Conservation (phyloP, 2,797 vertebrate species). For the Vireo griseus region DNA sequence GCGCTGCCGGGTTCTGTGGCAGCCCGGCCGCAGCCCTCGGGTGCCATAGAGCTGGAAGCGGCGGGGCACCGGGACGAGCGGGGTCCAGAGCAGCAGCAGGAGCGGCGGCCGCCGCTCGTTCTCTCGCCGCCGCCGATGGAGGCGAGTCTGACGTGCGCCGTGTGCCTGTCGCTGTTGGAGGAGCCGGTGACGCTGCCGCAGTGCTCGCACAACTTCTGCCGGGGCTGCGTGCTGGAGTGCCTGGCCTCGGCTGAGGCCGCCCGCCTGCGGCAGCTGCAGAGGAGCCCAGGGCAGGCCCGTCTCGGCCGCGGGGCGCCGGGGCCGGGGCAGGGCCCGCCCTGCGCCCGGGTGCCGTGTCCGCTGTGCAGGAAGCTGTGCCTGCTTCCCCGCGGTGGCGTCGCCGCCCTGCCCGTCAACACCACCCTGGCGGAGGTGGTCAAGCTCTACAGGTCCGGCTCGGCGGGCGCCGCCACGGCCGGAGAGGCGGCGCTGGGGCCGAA, state of each 20-base stretch:
- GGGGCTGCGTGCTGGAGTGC: slow-evolving; percentile 55
- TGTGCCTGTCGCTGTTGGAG: slow-evolving; percentile 67
- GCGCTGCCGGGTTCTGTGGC: fast-evolving
- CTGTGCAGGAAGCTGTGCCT: slow-evolving; percentile 63
- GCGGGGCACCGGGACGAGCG: neutral
- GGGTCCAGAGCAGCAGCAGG: neutral
- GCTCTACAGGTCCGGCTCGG: neutral
- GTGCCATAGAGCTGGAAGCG: neutral
- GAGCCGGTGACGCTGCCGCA: slow-evolving; percentile 67
- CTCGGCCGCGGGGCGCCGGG: neutral
- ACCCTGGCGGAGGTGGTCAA: slow-evolving; percentile 66
- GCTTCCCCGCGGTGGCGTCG: slow-evolving; percentile 44
- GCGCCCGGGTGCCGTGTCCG: slow-evolving; percentile 39
- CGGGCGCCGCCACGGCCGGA: neutral
- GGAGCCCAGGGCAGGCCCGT: neutral
- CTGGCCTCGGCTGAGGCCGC: neutral
- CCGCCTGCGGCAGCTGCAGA: neutral
- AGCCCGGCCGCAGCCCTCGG: fast-evolving
- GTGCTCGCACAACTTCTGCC: slow-evolving; percentile 73
- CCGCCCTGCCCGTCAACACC: slow-evolving; percentile 62
- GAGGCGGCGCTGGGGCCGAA: neutral
- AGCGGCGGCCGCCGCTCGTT: neutral
- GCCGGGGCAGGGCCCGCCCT: neutral
- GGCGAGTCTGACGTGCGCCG: slow-evolving; percentile 69
- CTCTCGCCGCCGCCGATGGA: slow-evolving; percentile 35